Conservation (phyloP, 2,888 invertebrate species). For the Synanthedon tipuliformis region DNA sequence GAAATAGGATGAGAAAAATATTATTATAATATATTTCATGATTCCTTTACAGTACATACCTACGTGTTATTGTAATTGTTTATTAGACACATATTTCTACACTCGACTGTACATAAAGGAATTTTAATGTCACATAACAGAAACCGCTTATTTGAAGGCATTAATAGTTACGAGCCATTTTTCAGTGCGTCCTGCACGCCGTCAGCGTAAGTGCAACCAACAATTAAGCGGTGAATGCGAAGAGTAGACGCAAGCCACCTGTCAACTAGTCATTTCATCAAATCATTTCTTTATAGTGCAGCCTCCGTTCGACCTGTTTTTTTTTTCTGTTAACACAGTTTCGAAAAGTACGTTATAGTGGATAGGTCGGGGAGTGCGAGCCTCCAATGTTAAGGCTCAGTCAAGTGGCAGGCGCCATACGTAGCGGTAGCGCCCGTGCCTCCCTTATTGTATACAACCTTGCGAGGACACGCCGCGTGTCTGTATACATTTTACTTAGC, state of each 20-base stretch:
- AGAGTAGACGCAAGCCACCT: conserved; percentile 62
- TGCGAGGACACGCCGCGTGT: conserved; percentile 11
- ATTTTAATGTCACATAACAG: conserved; percentile 9
- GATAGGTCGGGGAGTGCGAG: conserved; percentile 66
- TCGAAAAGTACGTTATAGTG: conserved; percentile 52
- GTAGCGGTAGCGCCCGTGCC: conserved; percentile 38
- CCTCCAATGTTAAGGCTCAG: conserved; percentile 39
- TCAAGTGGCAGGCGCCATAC: conserved; percentile 63
- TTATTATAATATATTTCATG: too few relatives aligned
- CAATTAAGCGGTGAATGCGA: conserved; percentile 53
- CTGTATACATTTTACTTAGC: not conserved
- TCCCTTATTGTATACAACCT: conserved; percentile 34
- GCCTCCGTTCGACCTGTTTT: conserved; percentile 53
- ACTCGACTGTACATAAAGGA: not conserved
- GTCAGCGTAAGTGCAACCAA: conserved; percentile 42
- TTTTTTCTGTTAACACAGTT: conserved; percentile 48
- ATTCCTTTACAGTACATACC: too few relatives aligned
- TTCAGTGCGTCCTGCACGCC: conserved; percentile 48
- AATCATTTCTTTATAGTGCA: conserved; percentile 67
- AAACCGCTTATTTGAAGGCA: conserved; percentile 60
- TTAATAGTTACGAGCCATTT: conserved; percentile 59
- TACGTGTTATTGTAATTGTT: too few relatives aligned
- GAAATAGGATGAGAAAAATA: too few relatives aligned
- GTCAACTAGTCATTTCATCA: conserved; percentile 64
- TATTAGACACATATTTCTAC: too few relatives aligned